These are phyloP conservation scores for Callyntrura sp. DNA, from an alignment of 2,888 invertebrate genomes.

Conservation along the genomic window DNA sequence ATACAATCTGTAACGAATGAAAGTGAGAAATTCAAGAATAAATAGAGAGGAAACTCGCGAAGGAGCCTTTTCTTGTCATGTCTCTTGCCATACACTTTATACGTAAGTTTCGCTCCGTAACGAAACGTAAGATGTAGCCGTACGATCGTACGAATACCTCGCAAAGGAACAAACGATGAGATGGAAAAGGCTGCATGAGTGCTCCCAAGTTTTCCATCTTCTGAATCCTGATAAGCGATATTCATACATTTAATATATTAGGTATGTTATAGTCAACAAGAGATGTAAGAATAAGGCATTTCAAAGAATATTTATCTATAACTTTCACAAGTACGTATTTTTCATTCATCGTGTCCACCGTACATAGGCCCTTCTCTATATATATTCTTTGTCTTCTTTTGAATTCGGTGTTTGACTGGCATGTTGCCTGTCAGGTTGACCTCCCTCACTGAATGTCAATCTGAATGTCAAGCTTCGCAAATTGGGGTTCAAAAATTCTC, in stretches of 20 bases:
- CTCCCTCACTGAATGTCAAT: slow-evolving; percentile 84
- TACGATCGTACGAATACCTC: slow-evolving; percentile 36
- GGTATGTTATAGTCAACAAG: not conserved
- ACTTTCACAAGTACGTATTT: too few relatives aligned
- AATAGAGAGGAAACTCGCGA: slow-evolving; percentile 55
- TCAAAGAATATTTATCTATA: not conserved
- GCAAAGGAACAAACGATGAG: slow-evolving; percentile 22
- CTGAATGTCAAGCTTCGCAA: slow-evolving; percentile 84
- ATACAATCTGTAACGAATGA: slow-evolving; percentile 31
- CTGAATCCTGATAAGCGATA: slow-evolving; percentile 71
- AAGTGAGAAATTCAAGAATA: slow-evolving; percentile 49
- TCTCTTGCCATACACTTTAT: too few relatives aligned
- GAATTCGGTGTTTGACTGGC: slow-evolving; percentile 76
- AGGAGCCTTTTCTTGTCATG: slow-evolving; percentile 72
- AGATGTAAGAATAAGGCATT: slow-evolving; percentile 4
- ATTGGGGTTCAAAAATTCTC: slow-evolving; percentile 83
- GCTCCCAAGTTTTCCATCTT: slow-evolving; percentile 70
- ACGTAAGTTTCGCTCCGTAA: too few relatives aligned
- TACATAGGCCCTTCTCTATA: not conserved
- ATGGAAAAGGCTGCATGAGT: slow-evolving; percentile 61
- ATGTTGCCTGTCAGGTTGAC: slow-evolving; percentile 84
- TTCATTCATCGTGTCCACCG: not conserved
- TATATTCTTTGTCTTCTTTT: slow-evolving; percentile 65
- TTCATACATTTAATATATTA: slow-evolving; percentile 45
- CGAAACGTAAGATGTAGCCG: slow-evolving; percentile 36